A percentile compares a stretch with the other conserved stretches of the same genome.
These are phyloP conservation scores for Zaprionus bogoriensis DNA, from an alignment of 2,888 invertebrate species.

Conservation along the genomic window DNA sequence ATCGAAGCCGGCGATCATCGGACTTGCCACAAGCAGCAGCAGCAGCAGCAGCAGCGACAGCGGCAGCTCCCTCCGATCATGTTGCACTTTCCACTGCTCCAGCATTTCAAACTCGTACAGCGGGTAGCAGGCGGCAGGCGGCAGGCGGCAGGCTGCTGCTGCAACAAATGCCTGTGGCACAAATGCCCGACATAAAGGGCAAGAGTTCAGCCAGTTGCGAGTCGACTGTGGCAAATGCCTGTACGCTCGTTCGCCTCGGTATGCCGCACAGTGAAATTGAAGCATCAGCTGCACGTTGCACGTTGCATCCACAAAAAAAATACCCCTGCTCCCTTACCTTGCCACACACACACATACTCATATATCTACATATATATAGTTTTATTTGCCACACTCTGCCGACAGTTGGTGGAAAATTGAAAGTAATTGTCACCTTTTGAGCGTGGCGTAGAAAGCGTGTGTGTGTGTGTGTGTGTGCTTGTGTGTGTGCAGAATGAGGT, in stretches of 20 bases:
- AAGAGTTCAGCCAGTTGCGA: conserved; percentile 72
- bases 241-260: conserved; percentile 32
- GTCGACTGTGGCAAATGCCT: too few relatives aligned
- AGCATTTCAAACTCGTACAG: too few relatives aligned
- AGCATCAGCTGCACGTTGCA: conserved; percentile 45
- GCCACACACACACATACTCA: conserved; percentile 1
- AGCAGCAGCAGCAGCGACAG: conserved; percentile 3
- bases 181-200: conserved; percentile 76
- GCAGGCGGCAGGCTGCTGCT: conserved; percentile 32
- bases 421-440: conserved; percentile 71
- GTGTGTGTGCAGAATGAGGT: conserved; percentile 24
- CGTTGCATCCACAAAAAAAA: conserved; percentile 34
- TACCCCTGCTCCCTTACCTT: neutral
- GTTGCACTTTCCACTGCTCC: conserved; percentile 64
- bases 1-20: conserved; percentile 70
- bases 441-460: conserved; percentile 51
- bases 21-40: conserved; percentile 14
- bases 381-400: conserved; percentile 21
- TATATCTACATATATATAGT: conserved; percentile 9
- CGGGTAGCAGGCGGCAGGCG: conserved; percentile 53
- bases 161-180: conserved; percentile 53
- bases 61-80: conserved; percentile 50
- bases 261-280: conserved; percentile 50
- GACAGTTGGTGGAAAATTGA: conserved; percentile 65
- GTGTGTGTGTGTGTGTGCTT: conserved; percentile 34